These are phyloP conservation scores for Fregetta grallaria DNA, from an alignment of 2,113 vertebrate species.

Conservation along the genomic window DNA sequence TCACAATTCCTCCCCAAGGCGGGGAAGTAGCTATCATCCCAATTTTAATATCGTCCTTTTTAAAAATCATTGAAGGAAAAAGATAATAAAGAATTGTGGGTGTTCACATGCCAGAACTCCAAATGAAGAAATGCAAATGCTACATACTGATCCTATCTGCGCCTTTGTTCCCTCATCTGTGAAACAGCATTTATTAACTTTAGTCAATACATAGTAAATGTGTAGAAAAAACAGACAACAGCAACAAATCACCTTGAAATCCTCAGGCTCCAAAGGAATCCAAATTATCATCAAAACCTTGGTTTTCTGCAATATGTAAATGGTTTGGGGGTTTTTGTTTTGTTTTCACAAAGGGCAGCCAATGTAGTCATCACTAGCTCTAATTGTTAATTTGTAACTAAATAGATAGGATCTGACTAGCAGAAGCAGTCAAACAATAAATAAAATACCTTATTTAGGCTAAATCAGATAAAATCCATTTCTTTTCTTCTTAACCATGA, in stretches of 20 bases:
- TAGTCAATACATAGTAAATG: neutral
- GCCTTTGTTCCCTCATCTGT: constrained; percentile 45
- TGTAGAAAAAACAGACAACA: neutral
- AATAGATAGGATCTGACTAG: constrained; percentile 12
- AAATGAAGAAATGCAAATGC: constrained; percentile 25
- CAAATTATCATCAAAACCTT: neutral
- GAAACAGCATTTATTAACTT: constrained; percentile 7
- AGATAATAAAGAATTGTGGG: neutral
- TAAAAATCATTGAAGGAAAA: constrained; percentile 33
- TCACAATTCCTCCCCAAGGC: neutral
- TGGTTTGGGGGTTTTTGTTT: neutral
- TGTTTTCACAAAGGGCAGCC: neutral
- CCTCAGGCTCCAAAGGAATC: neutral
- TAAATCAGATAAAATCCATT: constrained; percentile 24
- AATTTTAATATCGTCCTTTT: constrained; percentile 20
- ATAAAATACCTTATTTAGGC: constrained; percentile 6
- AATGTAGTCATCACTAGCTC: neutral
- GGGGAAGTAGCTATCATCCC: neutral
- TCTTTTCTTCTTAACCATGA: neutral
- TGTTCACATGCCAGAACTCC: neutral
- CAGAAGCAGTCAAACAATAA: neutral
- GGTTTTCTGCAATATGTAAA: neutral
- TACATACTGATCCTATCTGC: constrained; percentile 24
- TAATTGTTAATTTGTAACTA: constrained; percentile 30
- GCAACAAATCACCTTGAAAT: neutral